Base-by-base conservation (phyloP, 1,140 invertebrate species). In the Drosophila obscura region DNA sequence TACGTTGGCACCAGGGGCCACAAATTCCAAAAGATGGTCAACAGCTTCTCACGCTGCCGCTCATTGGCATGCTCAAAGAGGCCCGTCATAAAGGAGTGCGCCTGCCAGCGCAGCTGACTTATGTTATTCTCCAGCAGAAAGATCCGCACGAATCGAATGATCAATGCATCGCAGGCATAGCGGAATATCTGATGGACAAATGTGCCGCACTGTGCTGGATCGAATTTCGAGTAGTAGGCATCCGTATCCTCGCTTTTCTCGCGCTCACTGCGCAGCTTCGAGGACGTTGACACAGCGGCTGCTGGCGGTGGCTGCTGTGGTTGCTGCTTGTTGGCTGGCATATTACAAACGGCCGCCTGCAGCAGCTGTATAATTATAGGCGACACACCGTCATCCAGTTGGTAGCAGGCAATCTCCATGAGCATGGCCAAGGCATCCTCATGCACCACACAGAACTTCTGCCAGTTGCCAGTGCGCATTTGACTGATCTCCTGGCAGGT, bases 61-160 rank as follows among this genome's bases (percentile, higher is more conserved):
- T 94, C 92, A 15, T 94, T 93, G 3, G 96, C 97, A 90, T 98
- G 96, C 94, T 97, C 97, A 85, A 96, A 97, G 77, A 98, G 95
- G 5, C 96, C 95, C n/a, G 97, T 93, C 16, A 97, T 93, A 4
- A 98, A 92, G 0, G 96, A 95, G 92, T 99, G 98, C 0, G 97
- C 97, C 93, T 99, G 97, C 98, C 98, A 99, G 64, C 98, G 95
- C 4, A 99, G 96, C 55, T 96, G 95, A 0, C 97, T 97, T 5
- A 96, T 96, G 91, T 99, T 99, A 0, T 97, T 98, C 92, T 99
- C 98, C 46, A 99, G 92, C 11, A 99, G 93, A 92, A 99, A 99
- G 1, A 96, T 96, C 68, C 96, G 94, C 13, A 99, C 95, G 81
- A 99, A 99, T 83, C 96, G 94, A 2, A 94, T 94, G 8, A 97